phyloP scores from a whole-genome alignment of 2,113 vertebrate species.

The Odontophorus gujanensis region DNA sequence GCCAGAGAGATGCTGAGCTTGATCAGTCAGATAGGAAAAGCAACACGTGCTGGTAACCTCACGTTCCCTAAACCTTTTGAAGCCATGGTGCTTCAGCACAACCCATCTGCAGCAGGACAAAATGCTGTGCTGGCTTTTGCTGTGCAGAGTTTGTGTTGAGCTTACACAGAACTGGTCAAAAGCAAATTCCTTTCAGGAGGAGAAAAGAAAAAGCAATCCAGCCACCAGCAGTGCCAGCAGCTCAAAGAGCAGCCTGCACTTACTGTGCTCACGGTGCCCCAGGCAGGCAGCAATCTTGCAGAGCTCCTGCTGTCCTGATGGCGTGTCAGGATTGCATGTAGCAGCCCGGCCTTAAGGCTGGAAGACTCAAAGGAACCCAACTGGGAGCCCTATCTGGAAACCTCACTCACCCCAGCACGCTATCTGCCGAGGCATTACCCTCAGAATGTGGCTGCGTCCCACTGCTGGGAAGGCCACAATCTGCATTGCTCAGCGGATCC shows the following conservation, averaged over 20 bases:
- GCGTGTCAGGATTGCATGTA: background rate
- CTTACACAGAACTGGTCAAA: background rate
- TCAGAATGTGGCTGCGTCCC: accelerated
- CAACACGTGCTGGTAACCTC: background rate
- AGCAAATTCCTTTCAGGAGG: background rate
- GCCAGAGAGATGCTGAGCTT: background rate
- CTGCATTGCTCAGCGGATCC: background rate
- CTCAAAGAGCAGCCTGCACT: background rate
- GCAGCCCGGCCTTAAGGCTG: background rate
- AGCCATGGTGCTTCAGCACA: background rate
- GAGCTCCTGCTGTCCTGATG: accelerated
- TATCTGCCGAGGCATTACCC: background rate
- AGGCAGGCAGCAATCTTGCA: background rate
- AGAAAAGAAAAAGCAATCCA: background rate
- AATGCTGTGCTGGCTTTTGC: accelerated
- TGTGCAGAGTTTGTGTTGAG: accelerated
- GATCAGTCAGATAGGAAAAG: background rate
- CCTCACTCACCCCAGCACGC: background rate
- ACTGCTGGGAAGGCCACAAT: background rate
- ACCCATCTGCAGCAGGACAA: background rate
- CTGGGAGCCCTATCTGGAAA: background rate
- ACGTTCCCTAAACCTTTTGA: background rate
- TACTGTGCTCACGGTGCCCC: background rate
- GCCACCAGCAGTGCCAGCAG: background rate
- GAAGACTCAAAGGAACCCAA: background rate